These are phyloP conservation scores for Cecidostiba fungosa DNA, from an alignment of 2,888 invertebrate genomes.

Conservation along the genomic window DNA sequence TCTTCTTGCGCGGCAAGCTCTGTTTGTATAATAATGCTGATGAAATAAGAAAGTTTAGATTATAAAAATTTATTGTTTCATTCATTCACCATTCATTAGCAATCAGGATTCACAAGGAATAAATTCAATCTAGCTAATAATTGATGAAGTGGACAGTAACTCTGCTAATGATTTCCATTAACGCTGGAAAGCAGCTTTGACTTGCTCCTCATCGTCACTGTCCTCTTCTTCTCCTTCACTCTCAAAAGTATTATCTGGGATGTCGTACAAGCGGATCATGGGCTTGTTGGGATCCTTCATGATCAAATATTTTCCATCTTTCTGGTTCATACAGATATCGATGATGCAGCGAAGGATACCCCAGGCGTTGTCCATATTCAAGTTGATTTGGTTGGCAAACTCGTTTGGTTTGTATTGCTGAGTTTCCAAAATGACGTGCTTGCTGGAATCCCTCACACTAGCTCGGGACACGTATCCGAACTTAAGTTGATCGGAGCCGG, in stretches of 20 bases:
- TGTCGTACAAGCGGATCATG: conserved; percentile 97
- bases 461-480: conserved; percentile 99
- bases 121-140: background rate
- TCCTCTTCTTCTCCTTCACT: conserved; percentile 96
- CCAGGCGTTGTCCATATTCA: conserved; percentile 99
- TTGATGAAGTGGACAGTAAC: background rate
- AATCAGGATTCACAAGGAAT: background rate
- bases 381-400: conserved; percentile 98
- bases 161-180: conserved; percentile 65
- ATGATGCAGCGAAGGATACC: conserved; percentile 98
- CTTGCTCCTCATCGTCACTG: conserved; percentile 85
- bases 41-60: conserved; percentile 39
- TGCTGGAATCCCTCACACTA: conserved; percentile 95
- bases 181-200: conserved; percentile 77
- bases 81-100: conserved; percentile 3
- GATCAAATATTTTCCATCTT: conserved; percentile 97
- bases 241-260: conserved; percentile 99
- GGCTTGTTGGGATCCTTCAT: conserved; percentile 99
- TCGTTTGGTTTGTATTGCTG: conserved; percentile 99
- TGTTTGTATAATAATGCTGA: conserved; percentile 19
- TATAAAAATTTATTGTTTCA: conserved; percentile 41
- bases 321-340: conserved; percentile 97
- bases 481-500: conserved; percentile 98
- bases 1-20: conserved; percentile 11
- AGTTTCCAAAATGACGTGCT: conserved; percentile 97